Evolutionary conservation across 2,113 vertebrate genomes (phyloP), one percentile per base, ranked within the genome.

Genomic region (Loxodonta africana): DNA sequence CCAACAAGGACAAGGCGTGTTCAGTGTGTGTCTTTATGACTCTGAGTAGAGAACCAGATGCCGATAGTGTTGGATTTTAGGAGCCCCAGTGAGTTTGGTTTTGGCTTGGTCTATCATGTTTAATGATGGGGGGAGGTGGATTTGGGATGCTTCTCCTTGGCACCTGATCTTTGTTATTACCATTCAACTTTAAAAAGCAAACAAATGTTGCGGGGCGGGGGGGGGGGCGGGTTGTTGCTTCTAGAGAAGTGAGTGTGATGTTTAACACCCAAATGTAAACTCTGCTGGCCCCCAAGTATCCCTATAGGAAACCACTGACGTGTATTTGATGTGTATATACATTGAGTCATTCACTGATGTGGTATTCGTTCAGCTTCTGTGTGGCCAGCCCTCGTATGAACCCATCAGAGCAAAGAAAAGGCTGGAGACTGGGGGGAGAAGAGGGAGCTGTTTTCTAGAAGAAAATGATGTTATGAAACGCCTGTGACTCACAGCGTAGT

Each of bases 251-350:
- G 0, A 85, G 2, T 48, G 41, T 89, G 26, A 41, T 73, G 14
- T 62, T 41, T 37, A 89, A 37, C 41, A 11, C 53, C 28, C 3
- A 0, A 2, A 12, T 48, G 23, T 17, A 10, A 92, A 71, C 9
- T 41, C 41, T 8, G 5, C 21, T 28, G 8, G 23, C 74, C 62
- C 74, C 74, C 23, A 6, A 17, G 60, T 3, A 18, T 69, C n/a
- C 14, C 41, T 30, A 0, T 5, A 63, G 67, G 60, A 95, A 77
- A 77, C 11, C 28, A 3, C 0, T 2, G 14, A 10, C 53, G 8
- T 53, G 4, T 73, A 0, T 46, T 0, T 2, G 14, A 10, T 62
- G 8, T 53, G 4, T 73, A 0, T 46, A 11, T 37, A 28, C 37
- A 9, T 41, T 41, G 7, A 9, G 21, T 10, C 37, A 74, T 20